phyloP scores from a whole-genome alignment of 2,797 vertebrate species.

The Arctocebus calabarensis region DNA sequence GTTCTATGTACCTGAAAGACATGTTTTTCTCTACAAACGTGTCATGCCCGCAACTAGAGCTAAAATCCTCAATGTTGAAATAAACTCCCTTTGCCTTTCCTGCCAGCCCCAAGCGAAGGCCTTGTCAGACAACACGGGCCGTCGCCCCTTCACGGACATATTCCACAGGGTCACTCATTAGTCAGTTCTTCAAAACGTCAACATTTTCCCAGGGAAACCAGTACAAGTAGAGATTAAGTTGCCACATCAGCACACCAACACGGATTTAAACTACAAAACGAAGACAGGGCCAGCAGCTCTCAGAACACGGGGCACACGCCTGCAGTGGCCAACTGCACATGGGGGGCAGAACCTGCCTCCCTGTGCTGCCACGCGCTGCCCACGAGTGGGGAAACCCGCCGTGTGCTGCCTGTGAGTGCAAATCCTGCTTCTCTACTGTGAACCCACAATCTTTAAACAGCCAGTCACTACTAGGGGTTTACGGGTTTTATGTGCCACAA shows the following conservation, averaged over 20 bases:
- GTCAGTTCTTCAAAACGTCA: constrained; percentile 36
- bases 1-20: background rate
- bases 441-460: background rate
- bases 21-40: background rate
- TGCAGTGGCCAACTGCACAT: background rate
- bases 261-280: background rate
- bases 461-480: background rate
- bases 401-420: background rate
- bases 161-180: constrained; percentile 43
- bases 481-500: fast-evolving
- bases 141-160: background rate
- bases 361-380: too few species aligned
- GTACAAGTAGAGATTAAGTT: constrained; percentile 38
- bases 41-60: background rate
- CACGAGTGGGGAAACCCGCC: too few species aligned
- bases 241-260: background rate
- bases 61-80: constrained; percentile 14
- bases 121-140: background rate
- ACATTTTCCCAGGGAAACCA: constrained; percentile 53
- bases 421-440: background rate
- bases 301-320: background rate
- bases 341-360: background rate
- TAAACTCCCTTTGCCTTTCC: background rate
- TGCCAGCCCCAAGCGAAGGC: background rate
- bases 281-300: background rate